Evolutionary conservation across 1,140 invertebrate species (phyloP).

Genomic region (Drosophila nigromelanica): DNA sequence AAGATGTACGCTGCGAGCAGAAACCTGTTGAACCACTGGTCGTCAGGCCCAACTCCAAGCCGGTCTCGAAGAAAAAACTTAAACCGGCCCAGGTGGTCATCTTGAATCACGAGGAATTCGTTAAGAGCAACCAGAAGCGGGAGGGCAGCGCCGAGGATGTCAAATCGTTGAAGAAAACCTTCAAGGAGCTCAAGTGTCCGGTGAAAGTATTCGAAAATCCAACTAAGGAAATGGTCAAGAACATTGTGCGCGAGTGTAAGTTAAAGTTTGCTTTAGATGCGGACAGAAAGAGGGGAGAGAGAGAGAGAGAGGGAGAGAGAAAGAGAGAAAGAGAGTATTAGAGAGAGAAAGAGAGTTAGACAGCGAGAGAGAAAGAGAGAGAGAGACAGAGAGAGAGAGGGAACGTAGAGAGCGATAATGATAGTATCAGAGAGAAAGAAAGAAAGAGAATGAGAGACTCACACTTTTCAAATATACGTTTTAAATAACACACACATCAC

Average conservation of each 20-base stretch:
- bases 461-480: no score
- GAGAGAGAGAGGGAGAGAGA: no score
- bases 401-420: no score
- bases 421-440: no score
- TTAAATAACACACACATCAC: no score
- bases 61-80: constrained; percentile 39
- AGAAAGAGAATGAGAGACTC: no score
- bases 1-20: constrained; percentile 34
- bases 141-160: constrained; percentile 68
- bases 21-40: not conserved
- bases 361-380: no score
- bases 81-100: constrained; percentile 72
- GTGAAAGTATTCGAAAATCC: constrained; percentile 62
- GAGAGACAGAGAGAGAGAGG: no score
- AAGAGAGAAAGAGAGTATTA: no score
- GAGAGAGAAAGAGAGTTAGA: no score
- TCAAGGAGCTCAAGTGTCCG: constrained; percentile 63
- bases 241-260: constrained; percentile 64
- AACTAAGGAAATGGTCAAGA: constrained; percentile 53
- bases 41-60: not conserved
- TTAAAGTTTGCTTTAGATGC: not conserved
- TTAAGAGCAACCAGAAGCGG: constrained; percentile 57
- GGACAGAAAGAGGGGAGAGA: no score
- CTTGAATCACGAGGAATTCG: constrained; percentile 74
- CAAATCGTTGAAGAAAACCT: constrained; percentile 46